Conservation (phyloP, 2,113 vertebrate species). For the Bettongia penicillata region DNA sequence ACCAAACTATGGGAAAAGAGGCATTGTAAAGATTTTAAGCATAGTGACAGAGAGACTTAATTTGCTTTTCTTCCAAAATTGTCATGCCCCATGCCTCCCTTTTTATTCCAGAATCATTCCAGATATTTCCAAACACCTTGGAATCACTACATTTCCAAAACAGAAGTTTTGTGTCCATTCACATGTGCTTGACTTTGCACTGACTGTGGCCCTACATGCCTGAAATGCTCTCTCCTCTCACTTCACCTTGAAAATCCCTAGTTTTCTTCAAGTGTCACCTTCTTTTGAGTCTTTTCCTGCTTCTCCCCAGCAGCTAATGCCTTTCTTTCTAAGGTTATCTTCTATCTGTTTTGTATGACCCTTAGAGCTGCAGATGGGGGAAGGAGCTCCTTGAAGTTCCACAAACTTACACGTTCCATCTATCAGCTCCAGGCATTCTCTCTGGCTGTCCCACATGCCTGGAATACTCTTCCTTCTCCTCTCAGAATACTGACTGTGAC, state of each 20-base stretch:
- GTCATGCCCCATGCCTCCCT: not conserved
- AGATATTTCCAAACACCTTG: not conserved
- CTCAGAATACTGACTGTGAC: not conserved
- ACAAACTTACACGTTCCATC: not conserved
- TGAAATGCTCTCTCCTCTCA: not conserved
- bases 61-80: not conserved
- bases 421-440: not conserved
- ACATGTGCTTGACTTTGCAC: not conserved
- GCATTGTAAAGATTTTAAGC: not conserved
- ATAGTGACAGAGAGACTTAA: not conserved
- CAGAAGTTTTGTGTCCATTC: not conserved
- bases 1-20: not conserved
- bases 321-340: not conserved
- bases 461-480: not conserved
- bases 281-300: not conserved
- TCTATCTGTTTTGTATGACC: not conserved
- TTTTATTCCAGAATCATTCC: not conserved
- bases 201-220: not conserved
- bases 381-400: not conserved
- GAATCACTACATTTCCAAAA: not conserved
- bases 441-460: not conserved
- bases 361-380: not conserved
- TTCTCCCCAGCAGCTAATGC: not conserved
- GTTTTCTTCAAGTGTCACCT: not conserved
- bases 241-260: not conserved